These are phyloP conservation scores for Catharus bicknelli DNA, from an alignment of 2,113 vertebrate genomes.

Conservation along the genomic window DNA sequence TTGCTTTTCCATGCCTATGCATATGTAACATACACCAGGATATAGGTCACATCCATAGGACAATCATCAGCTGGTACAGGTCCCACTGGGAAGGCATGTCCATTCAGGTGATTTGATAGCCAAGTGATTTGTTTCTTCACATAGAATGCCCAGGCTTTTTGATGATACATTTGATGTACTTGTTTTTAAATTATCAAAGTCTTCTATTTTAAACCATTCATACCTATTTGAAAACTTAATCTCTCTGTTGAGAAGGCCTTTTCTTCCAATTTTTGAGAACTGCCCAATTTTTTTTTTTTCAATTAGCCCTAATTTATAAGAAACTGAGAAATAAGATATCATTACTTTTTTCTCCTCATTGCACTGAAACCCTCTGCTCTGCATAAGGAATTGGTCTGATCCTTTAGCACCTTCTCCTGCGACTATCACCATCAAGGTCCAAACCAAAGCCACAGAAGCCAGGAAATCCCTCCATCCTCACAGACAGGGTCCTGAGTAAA, in stretches of 20 bases:
- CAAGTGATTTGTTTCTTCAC: not conserved
- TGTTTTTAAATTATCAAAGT: not conserved
- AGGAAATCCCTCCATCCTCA: not conserved
- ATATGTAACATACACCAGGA: not conserved
- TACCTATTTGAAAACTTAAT: not conserved
- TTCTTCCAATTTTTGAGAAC: not conserved
- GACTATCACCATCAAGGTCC: not conserved
- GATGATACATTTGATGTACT: not conserved
- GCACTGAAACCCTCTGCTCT: not conserved
- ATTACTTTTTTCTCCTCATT: not conserved
- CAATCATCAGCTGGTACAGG: not conserved
- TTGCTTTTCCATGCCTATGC: not conserved
- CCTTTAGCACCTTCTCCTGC: not conserved
- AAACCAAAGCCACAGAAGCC: not conserved
- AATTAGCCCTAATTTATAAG: not conserved
- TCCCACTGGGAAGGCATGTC: not conserved
- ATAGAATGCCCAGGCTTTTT: not conserved
- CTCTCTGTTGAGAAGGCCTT: not conserved
- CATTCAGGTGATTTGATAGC: not conserved
- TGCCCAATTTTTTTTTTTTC: not conserved
- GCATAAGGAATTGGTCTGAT: not conserved
- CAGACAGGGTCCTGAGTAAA: not conserved
- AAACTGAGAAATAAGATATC: not conserved
- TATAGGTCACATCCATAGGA: not conserved
- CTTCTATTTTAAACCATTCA: not conserved